Evolutionary conservation across 2,888 invertebrate genomes (phyloP), one percentile per base, ranked within the genome.

Genomic region (Lomographa bimaculata): DNA sequence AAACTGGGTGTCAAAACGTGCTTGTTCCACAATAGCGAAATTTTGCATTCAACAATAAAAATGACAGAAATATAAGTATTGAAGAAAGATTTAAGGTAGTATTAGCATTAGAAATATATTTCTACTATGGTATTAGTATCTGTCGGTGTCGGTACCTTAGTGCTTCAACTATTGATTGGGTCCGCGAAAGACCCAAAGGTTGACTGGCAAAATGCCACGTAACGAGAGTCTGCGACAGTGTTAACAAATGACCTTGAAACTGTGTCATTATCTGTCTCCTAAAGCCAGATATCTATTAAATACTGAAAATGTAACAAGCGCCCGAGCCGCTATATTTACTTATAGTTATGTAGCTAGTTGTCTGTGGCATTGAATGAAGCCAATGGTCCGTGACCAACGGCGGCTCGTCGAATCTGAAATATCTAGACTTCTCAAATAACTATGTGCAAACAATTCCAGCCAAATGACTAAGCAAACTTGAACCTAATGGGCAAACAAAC

Each of bases 301-400:
- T 29, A 29, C 16, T 24, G 12, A 25, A 34, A 28, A n/a, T 16
- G 4, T 10, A 35, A 20, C 34, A 23, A 34, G 24, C 10, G 5
- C 10, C 24, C 1, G 19, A 14, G 24, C 18, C 26, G 28, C 11
- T 42, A 29, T 26, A 12, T 32, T 32, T 16, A 33, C n/a, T n/a
- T n/a, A n/a, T n/a, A 14, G 14, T 14, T 14, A 14, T 14, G 14
- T 14, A 14, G 14, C 14, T 21, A 39, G 41, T 33, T 40, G 35
- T 29, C 46, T 54, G 50, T 58, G 73, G 67, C 73, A 79, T 79
- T 81, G 79, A 77, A 68, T 62, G 65, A 60, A 60, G 43, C 53
- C 76, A 73, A 70, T 80, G 71, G 64, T 55, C 73, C 71, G 76
- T 76, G 70, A 71, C 66, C n/a, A 55, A 50, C 52, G 54, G 54